Base-by-base conservation (phyloP, 2,113 vertebrate species). In the Phalacrocorax brasilianus region DNA sequence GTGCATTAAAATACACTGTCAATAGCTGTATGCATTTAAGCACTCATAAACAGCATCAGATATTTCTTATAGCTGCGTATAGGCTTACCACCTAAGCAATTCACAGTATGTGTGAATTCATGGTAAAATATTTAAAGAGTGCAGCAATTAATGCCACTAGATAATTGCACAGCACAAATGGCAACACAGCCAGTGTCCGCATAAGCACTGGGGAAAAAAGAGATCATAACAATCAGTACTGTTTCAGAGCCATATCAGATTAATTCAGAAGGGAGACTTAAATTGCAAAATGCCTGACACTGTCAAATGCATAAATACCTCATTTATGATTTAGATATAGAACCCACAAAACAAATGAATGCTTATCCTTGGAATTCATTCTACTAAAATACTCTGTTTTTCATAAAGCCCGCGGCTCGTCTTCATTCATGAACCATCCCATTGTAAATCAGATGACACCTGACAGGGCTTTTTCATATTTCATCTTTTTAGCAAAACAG, bases 251-350 rank as follows among this genome's bases (percentile, higher is more conserved):
- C 38, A 5, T 68, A 83, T 52, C 79, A 84, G 40, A 92, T 91
- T 92, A 95, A 96, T 85, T 96, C 91, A 89, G 68, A 85, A 66
- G 56, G 42, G 52, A 94, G 49, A 73, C 38, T 82, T 86, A 83
- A 91, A 89, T 76, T 73, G 15, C 59, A 92, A 47, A 47, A 47
- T 47, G 45, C 14, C 45, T 47, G 45, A 20, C 45, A 47, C 19
- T 47, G 45, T 47, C 45, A 47, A 47, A 47, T 47, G 19, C 45
- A 47, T 47, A 47, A 20, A 75, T 75, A 50, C 52, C 40, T 85
- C 94, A 80, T 92, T 93, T 94, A 88, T 89, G 82, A 70, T 83
- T 95, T 89, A 81, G 56, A 62, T 38, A 38, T 8, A 70, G 30
- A 87, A 79, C 14, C 66, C 59, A 72, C 35, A 40, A 75, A 84